Evolutionary conservation across 2,888 invertebrate genomes (phyloP).

Genomic region (Orthosia incerta): DNA sequence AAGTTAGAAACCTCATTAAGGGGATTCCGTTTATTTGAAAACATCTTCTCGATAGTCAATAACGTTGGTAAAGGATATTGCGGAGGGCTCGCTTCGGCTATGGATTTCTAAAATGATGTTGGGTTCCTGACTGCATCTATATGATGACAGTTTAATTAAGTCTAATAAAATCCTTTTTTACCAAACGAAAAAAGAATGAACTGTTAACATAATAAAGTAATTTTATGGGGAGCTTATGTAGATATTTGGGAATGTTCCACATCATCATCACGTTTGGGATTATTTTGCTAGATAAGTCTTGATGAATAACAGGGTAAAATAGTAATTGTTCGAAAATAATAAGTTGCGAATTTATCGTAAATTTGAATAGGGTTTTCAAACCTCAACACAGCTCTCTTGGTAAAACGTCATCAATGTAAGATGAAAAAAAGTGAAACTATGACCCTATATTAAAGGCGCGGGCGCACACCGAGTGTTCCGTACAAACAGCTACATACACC

Average conservation of each 20-base stretch:
- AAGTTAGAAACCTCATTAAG: neutral
- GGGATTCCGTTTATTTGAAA: neutral
- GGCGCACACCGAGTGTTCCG: too few relatives aligned
- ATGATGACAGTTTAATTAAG: neutral
- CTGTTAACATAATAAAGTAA: slow-evolving; percentile 54
- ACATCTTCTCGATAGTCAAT: neutral
- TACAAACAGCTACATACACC: too few relatives aligned
- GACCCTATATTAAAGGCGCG: too few relatives aligned
- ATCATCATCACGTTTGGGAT: slow-evolving; percentile 50
- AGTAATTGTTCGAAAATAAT: neutral
- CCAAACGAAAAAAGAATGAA: neutral
- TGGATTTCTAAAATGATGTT: neutral
- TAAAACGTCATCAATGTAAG: neutral
- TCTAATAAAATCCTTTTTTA: slow-evolving; percentile 4
- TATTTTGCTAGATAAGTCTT: slow-evolving; percentile 47
- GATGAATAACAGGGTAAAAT: neutral
- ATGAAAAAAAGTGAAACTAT: neutral
- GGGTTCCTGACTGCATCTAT: neutral
- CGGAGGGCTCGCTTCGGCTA: neutral
- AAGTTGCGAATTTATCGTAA: too few relatives aligned
- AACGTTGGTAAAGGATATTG: slow-evolving; percentile 1
- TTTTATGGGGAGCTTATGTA: slow-evolving; percentile 64
- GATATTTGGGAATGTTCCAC: slow-evolving; percentile 67
- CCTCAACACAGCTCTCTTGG: neutral
- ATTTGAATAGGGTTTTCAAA: neutral